A percentile compares a stretch with the other conserved stretches of the same genome.
These are phyloP conservation scores for Artemia sp. DNA, from an alignment of 2,888 invertebrate species.

Conservation along the genomic window DNA sequence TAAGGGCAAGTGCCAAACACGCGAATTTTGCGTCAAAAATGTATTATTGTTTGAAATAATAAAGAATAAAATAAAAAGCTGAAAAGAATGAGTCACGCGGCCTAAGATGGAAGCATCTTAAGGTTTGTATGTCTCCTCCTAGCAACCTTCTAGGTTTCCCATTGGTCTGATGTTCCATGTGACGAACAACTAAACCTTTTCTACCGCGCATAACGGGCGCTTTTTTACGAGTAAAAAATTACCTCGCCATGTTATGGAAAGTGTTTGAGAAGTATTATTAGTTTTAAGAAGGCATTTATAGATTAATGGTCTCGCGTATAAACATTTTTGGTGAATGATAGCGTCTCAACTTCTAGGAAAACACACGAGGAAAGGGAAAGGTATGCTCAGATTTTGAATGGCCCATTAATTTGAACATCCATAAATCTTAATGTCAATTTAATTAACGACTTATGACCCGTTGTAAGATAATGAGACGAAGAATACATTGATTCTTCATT, in stretches of 20 bases:
- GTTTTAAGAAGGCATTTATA: slow-evolving; percentile 8
- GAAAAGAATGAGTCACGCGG: no score
- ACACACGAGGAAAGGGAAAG: background rate
- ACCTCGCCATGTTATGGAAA: slow-evolving; percentile 15
- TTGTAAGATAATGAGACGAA: background rate
- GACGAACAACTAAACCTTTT: background rate
- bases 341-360: no score
- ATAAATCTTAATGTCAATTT: background rate
- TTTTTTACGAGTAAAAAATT: slow-evolving; percentile 14
- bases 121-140: no score
- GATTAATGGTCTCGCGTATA: background rate
- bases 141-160: no score
- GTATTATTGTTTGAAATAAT: no score
- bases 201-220: slow-evolving; percentile 14
- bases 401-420: background rate
- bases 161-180: background rate
- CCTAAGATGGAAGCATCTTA: no score
- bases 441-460: background rate
- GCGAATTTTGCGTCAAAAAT: no score
- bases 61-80: no score
- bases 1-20: background rate
- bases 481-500: no score
- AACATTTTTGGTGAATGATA: background rate
- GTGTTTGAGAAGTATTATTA: slow-evolving; percentile 12
- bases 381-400: slow-evolving; percentile 6